phyloP scores from a whole-genome alignment of 2,797 vertebrate species.

The Sebastiscus tertius region DNA sequence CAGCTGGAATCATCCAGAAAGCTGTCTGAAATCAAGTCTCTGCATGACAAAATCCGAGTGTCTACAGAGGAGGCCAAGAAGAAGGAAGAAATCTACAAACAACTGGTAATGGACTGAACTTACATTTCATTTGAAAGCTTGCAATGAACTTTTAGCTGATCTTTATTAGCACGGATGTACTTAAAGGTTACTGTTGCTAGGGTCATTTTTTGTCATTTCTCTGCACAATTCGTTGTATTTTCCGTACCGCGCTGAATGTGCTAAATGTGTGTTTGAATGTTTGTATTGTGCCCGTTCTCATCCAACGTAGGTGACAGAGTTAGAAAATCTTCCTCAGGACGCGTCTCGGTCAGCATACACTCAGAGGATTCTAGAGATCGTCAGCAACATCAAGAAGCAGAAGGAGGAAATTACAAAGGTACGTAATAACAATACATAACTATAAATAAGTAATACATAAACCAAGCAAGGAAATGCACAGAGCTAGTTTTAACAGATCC shows the following conservation, averaged over 20 bases:
- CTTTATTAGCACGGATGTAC: neutral
- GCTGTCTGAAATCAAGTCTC: conserved; percentile 87
- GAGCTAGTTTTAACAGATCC: neutral
- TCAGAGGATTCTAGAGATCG: conserved; percentile 92
- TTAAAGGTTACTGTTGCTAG: neutral
- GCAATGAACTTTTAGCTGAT: neutral
- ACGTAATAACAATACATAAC: neutral
- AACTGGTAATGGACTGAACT: conserved; percentile 80
- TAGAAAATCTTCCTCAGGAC: conserved; percentile 89
- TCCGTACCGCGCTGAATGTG: neutral
- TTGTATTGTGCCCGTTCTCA: neutral
- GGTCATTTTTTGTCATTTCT: neutral
- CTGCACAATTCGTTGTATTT: neutral
- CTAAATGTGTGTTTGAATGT: neutral
- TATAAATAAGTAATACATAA: too few species aligned
- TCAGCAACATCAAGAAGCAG: conserved; percentile 94
- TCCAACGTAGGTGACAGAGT: conserved; percentile 83
- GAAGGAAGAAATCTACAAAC: conserved; percentile 89
- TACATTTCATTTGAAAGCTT: neutral
- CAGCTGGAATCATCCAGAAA: conserved; percentile 90
- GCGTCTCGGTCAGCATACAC: conserved; percentile 90
- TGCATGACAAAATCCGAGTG: conserved; percentile 88
- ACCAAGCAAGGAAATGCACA: neutral
- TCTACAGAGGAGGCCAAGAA: conserved; percentile 89
- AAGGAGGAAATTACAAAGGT: conserved; percentile 96